A percentile compares a stretch with the other conserved stretches of the same genome.
Evolutionary conservation across 2,113 vertebrate species (phyloP).

Genomic region (Clarias macrocephalus): DNA sequence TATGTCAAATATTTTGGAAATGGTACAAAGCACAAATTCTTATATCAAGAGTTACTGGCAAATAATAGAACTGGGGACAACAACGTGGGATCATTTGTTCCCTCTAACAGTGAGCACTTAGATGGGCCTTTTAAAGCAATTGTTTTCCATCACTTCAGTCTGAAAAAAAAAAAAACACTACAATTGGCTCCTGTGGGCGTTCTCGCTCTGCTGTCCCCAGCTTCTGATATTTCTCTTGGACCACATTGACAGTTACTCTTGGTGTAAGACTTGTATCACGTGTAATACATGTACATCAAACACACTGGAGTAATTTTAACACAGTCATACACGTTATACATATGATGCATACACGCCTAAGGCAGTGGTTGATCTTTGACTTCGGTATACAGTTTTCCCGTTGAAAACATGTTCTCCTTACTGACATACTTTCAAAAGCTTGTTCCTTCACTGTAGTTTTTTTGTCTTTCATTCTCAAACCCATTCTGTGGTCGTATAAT

Average conservation of each 20-base stretch:
- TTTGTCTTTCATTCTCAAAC: neutral
- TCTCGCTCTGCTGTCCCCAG: conserved; percentile 1
- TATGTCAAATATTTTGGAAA: neutral
- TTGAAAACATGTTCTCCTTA: neutral
- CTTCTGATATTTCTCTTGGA: neutral
- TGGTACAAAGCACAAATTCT: neutral
- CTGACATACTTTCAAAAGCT: conserved; percentile 2
- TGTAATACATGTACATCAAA: neutral
- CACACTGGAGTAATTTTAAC: neutral
- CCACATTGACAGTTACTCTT: neutral
- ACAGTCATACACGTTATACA: neutral
- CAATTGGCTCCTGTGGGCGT: neutral
- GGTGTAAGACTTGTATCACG: neutral
- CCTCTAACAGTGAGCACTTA: neutral
- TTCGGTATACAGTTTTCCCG: conserved; percentile 1
- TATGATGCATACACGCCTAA: neutral
- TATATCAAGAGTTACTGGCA: neutral
- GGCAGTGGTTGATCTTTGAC: neutral
- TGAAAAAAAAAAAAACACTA: neutral
- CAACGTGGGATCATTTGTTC: neutral
- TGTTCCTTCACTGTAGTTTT: conserved; percentile 11
- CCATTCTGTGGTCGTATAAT: conserved; percentile 30
- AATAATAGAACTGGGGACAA: neutral
- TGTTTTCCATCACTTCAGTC: neutral
- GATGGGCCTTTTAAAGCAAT: neutral